Evolutionary conservation across 2,888 invertebrate species (phyloP).

Genomic region (Dicycla oo): DNA sequence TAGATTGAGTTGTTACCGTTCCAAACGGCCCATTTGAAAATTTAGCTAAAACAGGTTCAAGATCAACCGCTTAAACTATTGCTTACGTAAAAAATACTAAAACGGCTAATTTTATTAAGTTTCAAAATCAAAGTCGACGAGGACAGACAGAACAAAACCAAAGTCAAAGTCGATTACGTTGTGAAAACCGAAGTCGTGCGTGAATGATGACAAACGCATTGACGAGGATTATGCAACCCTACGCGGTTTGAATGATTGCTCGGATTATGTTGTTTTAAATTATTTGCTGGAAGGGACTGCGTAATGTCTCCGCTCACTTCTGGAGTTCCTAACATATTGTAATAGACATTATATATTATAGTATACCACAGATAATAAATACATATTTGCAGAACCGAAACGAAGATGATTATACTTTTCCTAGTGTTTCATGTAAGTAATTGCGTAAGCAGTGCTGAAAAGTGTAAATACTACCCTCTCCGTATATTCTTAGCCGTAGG

Average conservation of each 20-base stretch:
- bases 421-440: background rate
- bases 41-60: conserved; percentile 35
- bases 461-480: background rate
- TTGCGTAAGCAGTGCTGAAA: background rate
- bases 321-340: background rate
- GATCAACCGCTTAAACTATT: conserved; percentile 35
- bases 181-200: conserved; percentile 75
- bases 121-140: conserved; percentile 18
- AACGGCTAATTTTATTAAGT: conserved; percentile 16
- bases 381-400: background rate
- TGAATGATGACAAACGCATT: conserved; percentile 78
- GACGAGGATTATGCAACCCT: conserved; percentile 78
- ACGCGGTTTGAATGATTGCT: conserved; percentile 69
- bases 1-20: conserved; percentile 41
- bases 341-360: background rate
- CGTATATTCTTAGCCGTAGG: no score
- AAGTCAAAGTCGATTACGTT: conserved; percentile 71
- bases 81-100: conserved; percentile 8
- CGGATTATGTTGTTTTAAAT: conserved; percentile 60
- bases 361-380: background rate
- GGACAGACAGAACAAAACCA: conserved; percentile 56
- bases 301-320: background rate
- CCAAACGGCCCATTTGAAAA: conserved; percentile 22
- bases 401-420: no score
- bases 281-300: conserved; percentile 63